Conservation (phyloP, 2,888 invertebrate genomes). For the Eudemis profundana region DNA sequence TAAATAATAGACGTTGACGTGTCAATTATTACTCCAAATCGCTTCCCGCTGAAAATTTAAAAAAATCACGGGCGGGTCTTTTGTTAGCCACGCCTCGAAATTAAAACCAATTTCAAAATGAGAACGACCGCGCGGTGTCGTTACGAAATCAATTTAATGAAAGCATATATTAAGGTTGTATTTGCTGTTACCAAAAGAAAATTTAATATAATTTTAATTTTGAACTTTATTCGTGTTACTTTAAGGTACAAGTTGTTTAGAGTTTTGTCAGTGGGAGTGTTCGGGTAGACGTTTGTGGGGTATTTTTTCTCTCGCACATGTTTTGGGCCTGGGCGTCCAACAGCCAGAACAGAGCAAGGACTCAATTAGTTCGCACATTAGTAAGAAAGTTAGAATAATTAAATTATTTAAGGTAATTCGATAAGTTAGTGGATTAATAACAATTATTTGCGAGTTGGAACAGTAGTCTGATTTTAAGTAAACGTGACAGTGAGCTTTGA, state of each 20-base stretch:
- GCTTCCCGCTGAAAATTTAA: slow-evolving; percentile 64
- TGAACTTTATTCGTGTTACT: slow-evolving; percentile 49
- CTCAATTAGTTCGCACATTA: slow-evolving; percentile 85
- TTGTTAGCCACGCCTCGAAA: slow-evolving; percentile 68
- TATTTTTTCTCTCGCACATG: slow-evolving; percentile 74
- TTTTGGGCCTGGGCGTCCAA: slow-evolving; percentile 61
- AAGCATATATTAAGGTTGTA: slow-evolving; percentile 51
- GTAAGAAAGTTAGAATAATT: slow-evolving; percentile 80
- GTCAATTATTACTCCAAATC: slow-evolving; percentile 79
- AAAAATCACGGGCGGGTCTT: slow-evolving; percentile 58
- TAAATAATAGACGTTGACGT: slow-evolving; percentile 81
- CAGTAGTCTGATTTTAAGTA: slow-evolving; percentile 54
- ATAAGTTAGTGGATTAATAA: slow-evolving; percentile 82
- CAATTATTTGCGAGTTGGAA: slow-evolving; percentile 68
- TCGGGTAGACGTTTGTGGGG: slow-evolving; percentile 58
- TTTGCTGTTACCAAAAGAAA: slow-evolving; percentile 49
- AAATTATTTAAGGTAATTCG: slow-evolving; percentile 84
- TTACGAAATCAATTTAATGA: slow-evolving; percentile 55
- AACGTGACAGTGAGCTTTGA: slow-evolving; percentile 42
- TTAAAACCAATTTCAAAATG: slow-evolving; percentile 58
- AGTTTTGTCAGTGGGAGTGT: slow-evolving; percentile 62
- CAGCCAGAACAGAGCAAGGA: slow-evolving; percentile 79
- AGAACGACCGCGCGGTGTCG: slow-evolving; percentile 60
- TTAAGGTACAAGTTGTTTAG: slow-evolving; percentile 56
- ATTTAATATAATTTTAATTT: slow-evolving; percentile 49